These are phyloP conservation scores for Spialia ferax DNA, from an alignment of 2,888 invertebrate genomes.

Conservation along the genomic window DNA sequence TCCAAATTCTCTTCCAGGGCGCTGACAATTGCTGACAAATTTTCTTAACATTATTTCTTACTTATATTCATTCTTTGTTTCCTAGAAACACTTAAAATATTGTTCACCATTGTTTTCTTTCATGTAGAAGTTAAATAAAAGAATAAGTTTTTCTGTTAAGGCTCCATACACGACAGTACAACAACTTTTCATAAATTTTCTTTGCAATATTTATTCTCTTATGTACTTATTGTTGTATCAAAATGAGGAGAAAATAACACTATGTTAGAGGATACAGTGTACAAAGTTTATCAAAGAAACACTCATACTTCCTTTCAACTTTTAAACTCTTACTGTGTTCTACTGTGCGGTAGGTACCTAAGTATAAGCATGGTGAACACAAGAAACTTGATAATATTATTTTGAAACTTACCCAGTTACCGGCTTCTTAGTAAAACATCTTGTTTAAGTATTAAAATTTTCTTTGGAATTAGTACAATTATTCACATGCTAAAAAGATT, in stretches of 20 bases:
- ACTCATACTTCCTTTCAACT: not conserved
- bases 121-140: too few species aligned
- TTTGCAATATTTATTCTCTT: not conserved
- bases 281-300: not conserved
- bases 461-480: too few species aligned
- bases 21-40: too few species aligned
- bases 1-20: too few species aligned
- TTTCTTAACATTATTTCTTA: not conserved
- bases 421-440: too few species aligned
- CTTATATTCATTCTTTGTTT: not conserved
- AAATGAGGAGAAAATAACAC: not conserved
- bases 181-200: not conserved
- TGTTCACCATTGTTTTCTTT: not conserved
- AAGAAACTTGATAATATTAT: too few species aligned
- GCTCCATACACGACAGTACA: not conserved
- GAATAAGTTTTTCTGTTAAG: too few species aligned
- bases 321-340: not conserved
- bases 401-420: too few species aligned
- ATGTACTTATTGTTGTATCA: conserved; percentile 4
- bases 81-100: not conserved
- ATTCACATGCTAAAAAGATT: too few species aligned
- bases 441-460: too few species aligned
- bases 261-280: not conserved
- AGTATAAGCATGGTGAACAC: too few species aligned
- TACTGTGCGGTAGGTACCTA: not conserved